Percentiles rank a stretch among this genome's conserved stretches.
Conservation (phyloP, 2,113 vertebrate genomes). For the Gavia stellata region DNA sequence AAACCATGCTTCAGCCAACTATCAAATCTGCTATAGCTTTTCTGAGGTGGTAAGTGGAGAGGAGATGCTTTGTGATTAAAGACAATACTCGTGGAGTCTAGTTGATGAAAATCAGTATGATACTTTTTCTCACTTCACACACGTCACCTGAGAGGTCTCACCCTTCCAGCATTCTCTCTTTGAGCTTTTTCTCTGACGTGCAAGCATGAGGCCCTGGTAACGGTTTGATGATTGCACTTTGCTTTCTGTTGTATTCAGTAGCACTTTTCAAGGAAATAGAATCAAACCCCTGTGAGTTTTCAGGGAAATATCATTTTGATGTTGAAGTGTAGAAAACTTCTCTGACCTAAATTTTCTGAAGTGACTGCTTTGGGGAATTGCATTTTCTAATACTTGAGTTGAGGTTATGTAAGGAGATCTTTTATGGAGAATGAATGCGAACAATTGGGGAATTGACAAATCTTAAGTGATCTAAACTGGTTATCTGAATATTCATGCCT, state of each 20-base stretch:
- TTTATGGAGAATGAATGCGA: neutral
- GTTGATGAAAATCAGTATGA: neutral
- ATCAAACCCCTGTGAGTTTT: conserved; percentile 31
- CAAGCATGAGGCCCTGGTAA: neutral
- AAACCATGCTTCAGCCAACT: neutral
- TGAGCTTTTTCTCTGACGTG: neutral
- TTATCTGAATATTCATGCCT: neutral
- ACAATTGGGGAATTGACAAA: neutral
- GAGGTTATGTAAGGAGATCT: conserved; percentile 7
- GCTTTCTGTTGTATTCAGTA: neutral
- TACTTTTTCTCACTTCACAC: neutral
- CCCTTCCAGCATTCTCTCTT: neutral
- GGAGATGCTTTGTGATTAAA: neutral
- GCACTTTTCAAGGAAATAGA: conserved; percentile 14
- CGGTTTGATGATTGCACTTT: neutral
- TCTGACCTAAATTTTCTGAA: conserved; percentile 41
- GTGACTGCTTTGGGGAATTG: neutral
- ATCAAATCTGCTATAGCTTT: neutral
- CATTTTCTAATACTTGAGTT: neutral
- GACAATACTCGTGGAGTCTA: neutral
- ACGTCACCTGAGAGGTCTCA: neutral
- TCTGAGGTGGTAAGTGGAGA: neutral
- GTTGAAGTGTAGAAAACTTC: conserved; percentile 6
- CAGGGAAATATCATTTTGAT: conserved; percentile 31
- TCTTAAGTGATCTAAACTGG: neutral